Evolutionary conservation across 2,113 vertebrate species (phyloP), one percentile per base, ranked within the genome.

Genomic region (Leuciscus idus): DNA sequence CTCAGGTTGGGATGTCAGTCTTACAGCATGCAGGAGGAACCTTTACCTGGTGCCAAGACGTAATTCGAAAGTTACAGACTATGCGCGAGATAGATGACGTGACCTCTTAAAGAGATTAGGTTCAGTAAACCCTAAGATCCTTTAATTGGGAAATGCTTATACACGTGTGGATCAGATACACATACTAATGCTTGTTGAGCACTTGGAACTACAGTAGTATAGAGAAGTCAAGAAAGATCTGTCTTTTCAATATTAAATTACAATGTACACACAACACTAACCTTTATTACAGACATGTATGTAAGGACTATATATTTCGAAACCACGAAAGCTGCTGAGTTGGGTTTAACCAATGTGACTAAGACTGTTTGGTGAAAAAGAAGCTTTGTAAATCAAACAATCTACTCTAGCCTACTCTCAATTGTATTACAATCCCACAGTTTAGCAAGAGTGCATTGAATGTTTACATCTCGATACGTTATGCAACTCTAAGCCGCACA

Each of bases 401-500:
- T 7, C 19, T 46, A 4, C 4, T 17, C 5, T 43, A n/a, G 8
- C 2, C 7, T 72, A 72, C 4, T 46, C 5, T 73, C 23, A 48
- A 36, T n/a, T 39, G 11, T 21, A 62, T 61, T 23, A 48, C 43
- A 17, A 50, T 52, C 61, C 26, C 15, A 64, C 36, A 23, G n/a
- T 48, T 50, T 13, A 30, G 28, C 9, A 48, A 62, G 36, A 12
- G 10, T 64, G 28, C 11, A 28, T 19, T 68, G 17, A 79, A 79
- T 79, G 81, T 73, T 82, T 82, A 66, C 79, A 36, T 52, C 23
- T 79, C 46, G 48, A 30, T 55, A n/a, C 13, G 15, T 85, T 81
- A 81, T 23, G 66, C 43, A 86, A 86, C 77, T 0, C 9, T 86
- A 81, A 86, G 7, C 62, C 43, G 6, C 84, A 86, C 64, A 19